Conservation (phyloP, 1,140 invertebrate genomes). For the Pseudobourletiella spinata region DNA sequence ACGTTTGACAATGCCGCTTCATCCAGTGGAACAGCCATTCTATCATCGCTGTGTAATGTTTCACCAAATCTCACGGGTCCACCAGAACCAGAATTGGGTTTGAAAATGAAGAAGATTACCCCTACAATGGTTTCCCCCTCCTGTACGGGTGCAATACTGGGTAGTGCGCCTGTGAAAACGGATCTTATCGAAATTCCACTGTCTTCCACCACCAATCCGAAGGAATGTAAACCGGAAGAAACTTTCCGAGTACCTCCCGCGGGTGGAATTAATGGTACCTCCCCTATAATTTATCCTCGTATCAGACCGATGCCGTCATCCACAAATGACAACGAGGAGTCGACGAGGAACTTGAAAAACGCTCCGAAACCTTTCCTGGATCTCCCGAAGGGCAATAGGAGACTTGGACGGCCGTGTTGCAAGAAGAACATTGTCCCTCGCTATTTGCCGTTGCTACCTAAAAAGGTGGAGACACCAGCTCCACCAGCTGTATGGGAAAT, state of each 20-base stretch:
- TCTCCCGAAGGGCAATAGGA: constrained; percentile 33
- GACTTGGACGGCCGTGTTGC: constrained; percentile 11
- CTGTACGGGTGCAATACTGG: background rate
- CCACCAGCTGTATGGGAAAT: constrained; percentile 1
- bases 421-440: constrained; percentile 24
- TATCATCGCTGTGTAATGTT: too few relatives aligned
- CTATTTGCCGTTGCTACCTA: constrained; percentile 27
- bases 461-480: background rate
- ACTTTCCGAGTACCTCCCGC: constrained; percentile 1
- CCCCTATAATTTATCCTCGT: background rate
- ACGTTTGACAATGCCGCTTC: too few relatives aligned
- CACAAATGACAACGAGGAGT: background rate
- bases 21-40: too few relatives aligned
- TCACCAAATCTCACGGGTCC: too few relatives aligned
- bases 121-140: constrained; percentile 2
- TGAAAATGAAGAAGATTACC: background rate
- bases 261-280: background rate
- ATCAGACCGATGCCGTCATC: background rate
- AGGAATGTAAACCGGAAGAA: background rate
- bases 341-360: background rate
- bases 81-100: too few relatives aligned
- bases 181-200: background rate
- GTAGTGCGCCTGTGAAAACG: background rate
- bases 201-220: background rate
- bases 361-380: constrained; percentile 25